Base-by-base conservation (phyloP, 2,888 invertebrate species). In the Pammene fasciana region DNA sequence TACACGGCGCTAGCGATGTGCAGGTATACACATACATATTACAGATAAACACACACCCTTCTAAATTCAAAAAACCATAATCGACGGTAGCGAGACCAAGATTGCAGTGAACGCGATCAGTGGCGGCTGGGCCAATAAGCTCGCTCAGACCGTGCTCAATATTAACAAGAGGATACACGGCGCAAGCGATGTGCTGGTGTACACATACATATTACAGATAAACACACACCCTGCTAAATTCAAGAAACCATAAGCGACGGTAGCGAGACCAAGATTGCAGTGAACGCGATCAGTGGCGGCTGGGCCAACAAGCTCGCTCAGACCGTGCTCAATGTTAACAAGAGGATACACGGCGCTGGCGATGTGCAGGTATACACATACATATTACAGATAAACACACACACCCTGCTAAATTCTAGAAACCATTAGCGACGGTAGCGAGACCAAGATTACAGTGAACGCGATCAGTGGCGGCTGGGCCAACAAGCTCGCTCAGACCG, bases 311-410 rank as follows among this genome's bases (percentile, higher is more conserved):
- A 85, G 62, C 57, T 88, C 60, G 87, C 79, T 6, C 86, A 88
- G 45, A 78, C 78, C 0, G 79, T 91, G 11, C 75, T 92, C 1
- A 83, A 82, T 65, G 73, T 82, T 0, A 82, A 86, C 52, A 89
- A 82, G 76, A 82, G 80, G 26, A 83, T 92, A 1, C 91, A 92
- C 50, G 92, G 92, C 0, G 70, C 83, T 0, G 82, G 86, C 0
- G 89, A 89, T 79, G 87, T 90, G 0, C 90, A 89, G 84, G 92
- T 92, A 72, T 68, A n/a, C n/a, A n/a, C n/a, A n/a, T n/a, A n/a
- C n/a, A n/a, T n/a, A n/a, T n/a, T n/a, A n/a, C n/a, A n/a, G n/a
- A n/a, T n/a, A n/a, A 26, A 26, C 26, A 26, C 26, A n/a, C n/a
- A 26, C 26, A 0, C 78, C 95, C 4, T 87, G 87, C 67, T 83